Evolutionary conservation across 2,888 invertebrate species (phyloP).

Genomic region (Rhagonycha fulva): DNA sequence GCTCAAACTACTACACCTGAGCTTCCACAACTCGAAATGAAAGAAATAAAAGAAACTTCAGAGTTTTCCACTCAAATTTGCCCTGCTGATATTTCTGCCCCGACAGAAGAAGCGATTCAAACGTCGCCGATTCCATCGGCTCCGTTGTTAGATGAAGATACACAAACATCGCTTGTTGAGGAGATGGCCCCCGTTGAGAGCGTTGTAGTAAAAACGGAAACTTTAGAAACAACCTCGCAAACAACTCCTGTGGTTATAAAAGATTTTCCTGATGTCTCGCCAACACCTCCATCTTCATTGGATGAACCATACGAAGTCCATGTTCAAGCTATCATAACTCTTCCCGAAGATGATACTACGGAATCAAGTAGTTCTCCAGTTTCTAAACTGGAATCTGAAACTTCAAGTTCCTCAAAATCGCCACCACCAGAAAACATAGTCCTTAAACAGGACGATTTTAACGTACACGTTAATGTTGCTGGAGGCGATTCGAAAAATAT

Average conservation of each 20-base stretch:
- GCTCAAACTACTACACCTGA: constrained; percentile 56
- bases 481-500: background rate
- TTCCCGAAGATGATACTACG: constrained; percentile 50
- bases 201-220: constrained; percentile 37
- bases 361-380: constrained; percentile 7
- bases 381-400: constrained; percentile 8
- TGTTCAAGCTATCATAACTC: constrained; percentile 62
- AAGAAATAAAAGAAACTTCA: constrained; percentile 34
- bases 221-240: constrained; percentile 56
- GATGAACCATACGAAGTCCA: constrained; percentile 66
- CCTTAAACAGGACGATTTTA: background rate
- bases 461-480: background rate
- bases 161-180: constrained; percentile 37
- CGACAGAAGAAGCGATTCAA: constrained; percentile 47
- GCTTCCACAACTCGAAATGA: constrained; percentile 13
- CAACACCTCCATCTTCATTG: constrained; percentile 30
- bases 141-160: constrained; percentile 36
- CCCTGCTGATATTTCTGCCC: constrained; percentile 35
- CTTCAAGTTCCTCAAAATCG: background rate
- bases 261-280: constrained; percentile 26
- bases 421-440: background rate
- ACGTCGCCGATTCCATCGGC: constrained; percentile 57
- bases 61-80: constrained; percentile 43
- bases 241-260: constrained; percentile 63
- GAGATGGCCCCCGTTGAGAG: background rate